Base-by-base conservation (phyloP, 2,888 invertebrate genomes). In the Drosophila glabriapex region DNA sequence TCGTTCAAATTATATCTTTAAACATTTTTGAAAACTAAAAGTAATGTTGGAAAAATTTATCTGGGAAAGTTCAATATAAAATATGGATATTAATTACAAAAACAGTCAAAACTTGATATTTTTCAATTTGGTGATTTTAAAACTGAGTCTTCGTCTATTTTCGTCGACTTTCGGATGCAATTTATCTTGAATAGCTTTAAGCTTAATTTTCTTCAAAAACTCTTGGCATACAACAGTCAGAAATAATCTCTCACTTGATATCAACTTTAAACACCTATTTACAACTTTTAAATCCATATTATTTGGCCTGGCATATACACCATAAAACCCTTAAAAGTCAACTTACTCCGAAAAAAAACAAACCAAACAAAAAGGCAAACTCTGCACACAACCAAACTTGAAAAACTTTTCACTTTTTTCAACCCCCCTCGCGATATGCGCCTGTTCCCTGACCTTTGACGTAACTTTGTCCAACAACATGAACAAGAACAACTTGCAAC, bases 381-480 rank as follows among this genome's bases (percentile, higher is more conserved):
- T 70, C 66, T 22, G 19, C 56, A 53, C 39, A 62, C 55, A 59
- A 71, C 68, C 59, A 43, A 63, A 80, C 83, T 73, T 72, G 69
- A 73, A 59, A 67, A 70, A 74, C 61, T 68, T 73, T 75, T 71
- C 54, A 56, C 52, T 75, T 69, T 74, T 68, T 62, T 35, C 64
- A 65, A 65, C 56, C 54, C 61, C 74, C 62, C 52, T 53, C 43
- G 35, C 35, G 56, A 53, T 63, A 53, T 59, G 55, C 61, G 66
- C 68, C 73, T 73, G 58, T 67, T 79, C 69, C 76, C 79, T 88
- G 85, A 85, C 88, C 88, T 88, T 88, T 85, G 85, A 85, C 83
- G 83, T 69, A 85, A 87, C 82, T 73, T 72, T 78, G 54, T 68
- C 61, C 71, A 64, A 73, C 54, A 73, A 61, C 46, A 63, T 54